Base-by-base conservation (phyloP, 2,797 vertebrate genomes). In the Catostomus latipinnis region DNA sequence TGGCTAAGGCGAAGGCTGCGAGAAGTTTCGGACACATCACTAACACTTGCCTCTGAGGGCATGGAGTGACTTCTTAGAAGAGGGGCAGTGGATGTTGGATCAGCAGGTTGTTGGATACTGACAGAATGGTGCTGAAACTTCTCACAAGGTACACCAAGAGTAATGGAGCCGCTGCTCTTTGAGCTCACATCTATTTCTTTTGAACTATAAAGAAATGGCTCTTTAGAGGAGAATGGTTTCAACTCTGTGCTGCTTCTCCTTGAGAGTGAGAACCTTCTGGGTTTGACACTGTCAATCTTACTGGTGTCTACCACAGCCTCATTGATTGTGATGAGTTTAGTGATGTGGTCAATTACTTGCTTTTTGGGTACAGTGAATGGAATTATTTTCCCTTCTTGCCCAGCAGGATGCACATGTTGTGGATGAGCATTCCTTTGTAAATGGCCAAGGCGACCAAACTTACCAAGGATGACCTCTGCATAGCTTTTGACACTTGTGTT, bases 221-320 rank as follows among this genome's bases (percentile, higher is more conserved):
- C 97, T 87, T 97, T 95, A 56, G 93, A 87, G n/a, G 90, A 86
- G 53, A 91, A 88, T 77, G 90, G 88, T 86, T 96, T 98, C 56
- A 96, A 95, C 87, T 98, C 97, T 63, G 95, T 94, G 87, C 97
- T 98, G 90, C 94, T 97, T 78, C 95, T 95, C 86, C 97, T 93
- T 0, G 96, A 96, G 11, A 98, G 92, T 0, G 97, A 98, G 85
- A 97, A 98, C 88, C 97, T 94, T 84, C 98, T 93, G 54, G 98
- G 98, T 85, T 99, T 99, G 65, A 99, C 97, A 0, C 98, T 98
- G 88, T 99, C 98, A n/a, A 99, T 97, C 88, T 98, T 97, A 84
- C 97, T 98, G 83, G 97, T 99, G 90, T 99, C 97, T 71, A 99
- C 96, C 78, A 99, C 97, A 0, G 98, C 98, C 90, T 99, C 97